phyloP scores from a whole-genome alignment of 1,140 invertebrate species.

The Apis laboriosa region DNA sequence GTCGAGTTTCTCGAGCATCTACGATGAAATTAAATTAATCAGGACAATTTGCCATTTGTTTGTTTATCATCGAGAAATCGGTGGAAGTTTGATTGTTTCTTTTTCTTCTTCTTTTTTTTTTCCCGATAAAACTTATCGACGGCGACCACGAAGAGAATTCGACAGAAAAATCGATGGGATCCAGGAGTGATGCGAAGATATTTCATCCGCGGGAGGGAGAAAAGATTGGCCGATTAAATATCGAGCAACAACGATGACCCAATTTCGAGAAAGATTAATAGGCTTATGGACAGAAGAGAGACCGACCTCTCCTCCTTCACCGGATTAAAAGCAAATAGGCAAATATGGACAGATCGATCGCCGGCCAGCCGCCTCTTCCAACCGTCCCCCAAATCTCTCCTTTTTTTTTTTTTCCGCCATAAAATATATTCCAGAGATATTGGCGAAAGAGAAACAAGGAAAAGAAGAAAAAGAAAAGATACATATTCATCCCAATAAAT shows the following conservation, averaged over 20 bases:
- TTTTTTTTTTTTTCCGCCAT: neutral
- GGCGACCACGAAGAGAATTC: neutral
- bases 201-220: neutral
- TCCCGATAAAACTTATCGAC: neutral
- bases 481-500: neutral
- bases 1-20: too few species aligned
- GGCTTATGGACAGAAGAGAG: constrained; percentile 18
- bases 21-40: too few species aligned
- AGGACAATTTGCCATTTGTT: too few species aligned
- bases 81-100: too few species aligned
- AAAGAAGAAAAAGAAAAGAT: neutral
- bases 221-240: constrained; percentile 30
- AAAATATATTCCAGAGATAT: neutral
- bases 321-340: constrained; percentile 45
- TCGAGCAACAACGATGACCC: constrained; percentile 44
- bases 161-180: neutral
- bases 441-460: neutral
- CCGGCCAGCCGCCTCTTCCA: neutral
- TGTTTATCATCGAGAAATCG: too few species aligned
- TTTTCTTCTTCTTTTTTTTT: neutral
- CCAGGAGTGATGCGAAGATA: neutral
- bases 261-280: constrained; percentile 49
- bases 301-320: constrained; percentile 34
- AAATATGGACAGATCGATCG: constrained; percentile 34
- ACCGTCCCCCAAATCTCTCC: neutral